Conservation (phyloP, 2,113 vertebrate genomes). For the Nycticryphes semicollaris region DNA sequence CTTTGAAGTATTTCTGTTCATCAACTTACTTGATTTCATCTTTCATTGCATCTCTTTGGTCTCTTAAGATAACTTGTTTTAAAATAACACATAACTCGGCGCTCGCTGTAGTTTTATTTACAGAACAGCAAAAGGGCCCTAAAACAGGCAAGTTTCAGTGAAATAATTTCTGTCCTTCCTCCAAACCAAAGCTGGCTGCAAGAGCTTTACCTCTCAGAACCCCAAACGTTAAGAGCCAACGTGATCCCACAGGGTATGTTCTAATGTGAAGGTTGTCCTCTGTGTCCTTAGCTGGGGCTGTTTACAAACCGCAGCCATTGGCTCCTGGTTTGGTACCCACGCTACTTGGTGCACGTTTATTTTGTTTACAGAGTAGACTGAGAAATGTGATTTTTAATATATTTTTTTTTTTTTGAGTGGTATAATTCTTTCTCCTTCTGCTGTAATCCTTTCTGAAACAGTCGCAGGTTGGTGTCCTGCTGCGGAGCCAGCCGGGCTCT, state of each 20-base stretch:
- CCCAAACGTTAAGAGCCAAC: fast-evolving
- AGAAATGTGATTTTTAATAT: background rate
- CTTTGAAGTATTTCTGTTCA: background rate
- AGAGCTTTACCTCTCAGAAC: background rate
- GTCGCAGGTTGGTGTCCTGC: background rate
- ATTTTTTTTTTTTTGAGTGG: no score
- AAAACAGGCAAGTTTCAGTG: background rate
- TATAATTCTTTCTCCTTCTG: background rate
- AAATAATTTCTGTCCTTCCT: background rate
- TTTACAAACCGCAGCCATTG: background rate
- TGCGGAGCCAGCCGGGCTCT: background rate
- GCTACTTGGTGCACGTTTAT: fast-evolving
- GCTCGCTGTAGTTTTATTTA: background rate
- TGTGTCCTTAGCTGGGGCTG: background rate
- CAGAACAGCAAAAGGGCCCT: background rate
- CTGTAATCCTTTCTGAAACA: background rate
- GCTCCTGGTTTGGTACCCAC: background rate
- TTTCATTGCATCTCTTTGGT: background rate
- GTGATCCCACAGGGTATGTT: fast-evolving
- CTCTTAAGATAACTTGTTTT: background rate
- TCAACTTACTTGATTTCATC: background rate
- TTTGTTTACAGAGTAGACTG: background rate
- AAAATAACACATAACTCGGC: background rate
- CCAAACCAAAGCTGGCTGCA: background rate
- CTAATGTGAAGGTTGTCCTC: background rate